These are phyloP conservation scores for Dolichallabes microphthalmus DNA, from an alignment of 2,113 vertebrate species.

Conservation along the genomic window DNA sequence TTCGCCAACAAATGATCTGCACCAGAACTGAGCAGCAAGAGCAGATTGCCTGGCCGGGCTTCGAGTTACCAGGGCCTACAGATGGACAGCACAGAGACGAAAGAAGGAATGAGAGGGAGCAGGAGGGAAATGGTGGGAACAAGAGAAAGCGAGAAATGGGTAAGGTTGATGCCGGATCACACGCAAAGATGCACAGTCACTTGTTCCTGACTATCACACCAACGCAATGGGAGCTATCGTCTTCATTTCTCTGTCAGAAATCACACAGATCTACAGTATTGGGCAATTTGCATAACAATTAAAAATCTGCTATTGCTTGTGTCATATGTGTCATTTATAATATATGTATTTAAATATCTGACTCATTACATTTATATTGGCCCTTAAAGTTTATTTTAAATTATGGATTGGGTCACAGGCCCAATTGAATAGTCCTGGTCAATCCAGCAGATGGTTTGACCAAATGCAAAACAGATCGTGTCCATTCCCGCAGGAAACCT, in stretches of 20 bases:
- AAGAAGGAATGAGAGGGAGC: constrained; percentile 23
- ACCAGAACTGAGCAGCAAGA: constrained; percentile 63
- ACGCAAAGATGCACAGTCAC: background rate
- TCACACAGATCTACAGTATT: background rate
- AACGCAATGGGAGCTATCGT: constrained; percentile 10
- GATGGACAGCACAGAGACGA: constrained; percentile 40
- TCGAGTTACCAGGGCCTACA: constrained; percentile 53
- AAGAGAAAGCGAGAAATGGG: constrained; percentile 6
- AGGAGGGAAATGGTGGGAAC: background rate
- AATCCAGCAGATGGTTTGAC: background rate
- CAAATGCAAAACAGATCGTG: background rate
- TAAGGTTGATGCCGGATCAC: constrained; percentile 20
- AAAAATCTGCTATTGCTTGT: background rate
- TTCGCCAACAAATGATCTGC: constrained; percentile 75
- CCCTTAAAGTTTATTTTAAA: too few species aligned
- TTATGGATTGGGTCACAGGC: background rate
- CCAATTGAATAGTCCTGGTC: background rate
- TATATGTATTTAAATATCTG: background rate
- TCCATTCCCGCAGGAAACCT: background rate
- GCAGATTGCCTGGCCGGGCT: constrained; percentile 63
- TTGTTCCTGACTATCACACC: constrained; percentile 10
- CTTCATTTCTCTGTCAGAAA: constrained; percentile 3
- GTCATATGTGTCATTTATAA: background rate
- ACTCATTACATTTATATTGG: background rate
- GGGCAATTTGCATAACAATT: background rate